Percentiles rank a stretch among this genome's conserved stretches.
Conservation (phyloP, 2,113 vertebrate species). For the Python bivittatus region DNA sequence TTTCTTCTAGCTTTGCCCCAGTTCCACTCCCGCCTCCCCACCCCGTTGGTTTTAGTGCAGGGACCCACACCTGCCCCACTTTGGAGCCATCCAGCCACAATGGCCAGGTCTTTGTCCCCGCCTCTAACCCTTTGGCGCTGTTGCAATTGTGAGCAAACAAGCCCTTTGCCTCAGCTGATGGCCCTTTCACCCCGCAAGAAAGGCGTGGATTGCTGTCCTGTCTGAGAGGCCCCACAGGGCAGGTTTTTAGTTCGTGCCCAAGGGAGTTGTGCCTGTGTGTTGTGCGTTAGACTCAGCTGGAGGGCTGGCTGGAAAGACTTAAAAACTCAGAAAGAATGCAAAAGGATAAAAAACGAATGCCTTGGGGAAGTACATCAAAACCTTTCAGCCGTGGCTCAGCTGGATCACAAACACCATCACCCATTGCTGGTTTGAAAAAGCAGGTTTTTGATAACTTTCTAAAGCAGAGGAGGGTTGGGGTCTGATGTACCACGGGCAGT, state of each 20-base stretch:
- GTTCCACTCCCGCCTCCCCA: background rate
- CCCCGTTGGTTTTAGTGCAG: background rate
- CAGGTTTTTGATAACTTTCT: background rate
- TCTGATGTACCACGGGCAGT: no score
- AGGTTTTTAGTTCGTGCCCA: no score
- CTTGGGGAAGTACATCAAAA: no score
- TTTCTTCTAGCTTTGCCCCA: no score
- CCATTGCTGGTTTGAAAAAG: background rate
- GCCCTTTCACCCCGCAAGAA: background rate
- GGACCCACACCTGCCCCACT: background rate
- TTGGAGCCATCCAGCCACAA: no score
- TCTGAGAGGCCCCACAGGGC: background rate
- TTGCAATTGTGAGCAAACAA: slow-evolving; percentile 7
- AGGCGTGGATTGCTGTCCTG: background rate
- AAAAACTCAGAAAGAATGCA: background rate
- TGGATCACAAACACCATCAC: background rate
- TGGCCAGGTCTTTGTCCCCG: background rate
- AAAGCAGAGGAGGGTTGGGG: no score
- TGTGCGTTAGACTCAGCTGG: background rate
- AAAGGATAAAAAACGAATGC: background rate
- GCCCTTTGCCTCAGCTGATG: background rate
- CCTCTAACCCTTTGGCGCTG: background rate
- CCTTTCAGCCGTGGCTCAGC: background rate
- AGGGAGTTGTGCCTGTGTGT: background rate
- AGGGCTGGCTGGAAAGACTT: no score